Percentiles rank a stretch among this genome's conserved stretches.
phyloP scores from a whole-genome alignment of 2,888 invertebrate genomes.

The Seira sanloemensis region DNA sequence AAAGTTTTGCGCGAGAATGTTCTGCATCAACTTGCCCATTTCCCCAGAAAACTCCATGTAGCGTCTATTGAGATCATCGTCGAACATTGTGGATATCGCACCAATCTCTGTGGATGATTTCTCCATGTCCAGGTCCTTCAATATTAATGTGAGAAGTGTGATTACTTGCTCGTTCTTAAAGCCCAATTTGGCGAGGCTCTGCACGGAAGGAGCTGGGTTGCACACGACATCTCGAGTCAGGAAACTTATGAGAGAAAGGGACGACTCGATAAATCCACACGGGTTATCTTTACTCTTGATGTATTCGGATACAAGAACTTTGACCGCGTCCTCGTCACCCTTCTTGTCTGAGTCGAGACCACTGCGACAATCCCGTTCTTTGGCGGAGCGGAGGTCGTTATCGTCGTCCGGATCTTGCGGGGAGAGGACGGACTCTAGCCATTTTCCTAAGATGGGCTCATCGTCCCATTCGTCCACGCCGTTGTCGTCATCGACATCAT shows the following conservation, averaged over 20 bases:
- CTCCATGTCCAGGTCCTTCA: constrained; percentile 91
- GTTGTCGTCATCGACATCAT: constrained; percentile 66
- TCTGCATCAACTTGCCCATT: constrained; percentile 87
- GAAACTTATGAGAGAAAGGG: constrained; percentile 90
- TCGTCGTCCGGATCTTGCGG: constrained; percentile 79
- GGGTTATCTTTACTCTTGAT: constrained; percentile 88
- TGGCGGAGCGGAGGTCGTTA: constrained; percentile 55
- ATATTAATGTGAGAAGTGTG: constrained; percentile 88
- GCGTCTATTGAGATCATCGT: constrained; percentile 82
- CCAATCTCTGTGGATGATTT: constrained; percentile 87
- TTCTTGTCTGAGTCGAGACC: constrained; percentile 66
- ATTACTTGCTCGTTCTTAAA: constrained; percentile 93
- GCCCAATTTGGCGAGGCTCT: constrained; percentile 83
- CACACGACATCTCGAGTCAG: constrained; percentile 88
- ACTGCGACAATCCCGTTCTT: constrained; percentile 68
- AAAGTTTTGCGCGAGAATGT: constrained; percentile 84
- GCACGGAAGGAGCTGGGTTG: constrained; percentile 81
- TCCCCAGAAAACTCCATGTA: constrained; percentile 87
- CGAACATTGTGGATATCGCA: constrained; percentile 86
- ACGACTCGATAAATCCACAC: constrained; percentile 88
- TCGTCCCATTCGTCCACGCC: constrained; percentile 75
- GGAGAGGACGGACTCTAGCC: constrained; percentile 95
- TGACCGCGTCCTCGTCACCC: constrained; percentile 68
- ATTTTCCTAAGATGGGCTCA: constrained; percentile 91
- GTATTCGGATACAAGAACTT: constrained; percentile 74